Percentiles rank a stretch among this genome's conserved stretches.
Conservation (phyloP, 2,888 invertebrate species). For the Adelognathus sp. region DNA sequence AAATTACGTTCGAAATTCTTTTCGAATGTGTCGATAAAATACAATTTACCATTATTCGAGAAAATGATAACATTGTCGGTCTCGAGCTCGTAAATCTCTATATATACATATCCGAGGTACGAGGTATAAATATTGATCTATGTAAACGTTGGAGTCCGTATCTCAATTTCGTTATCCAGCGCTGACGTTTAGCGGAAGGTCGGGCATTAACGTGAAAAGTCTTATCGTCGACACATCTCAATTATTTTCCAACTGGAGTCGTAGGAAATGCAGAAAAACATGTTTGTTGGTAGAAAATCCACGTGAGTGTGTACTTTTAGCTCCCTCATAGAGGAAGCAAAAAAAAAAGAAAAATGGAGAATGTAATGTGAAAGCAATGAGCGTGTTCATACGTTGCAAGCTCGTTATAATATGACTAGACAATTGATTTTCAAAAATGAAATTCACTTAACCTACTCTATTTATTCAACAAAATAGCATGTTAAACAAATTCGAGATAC, state of each 20-base stretch:
- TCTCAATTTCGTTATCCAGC: background rate
- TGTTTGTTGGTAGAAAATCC: background rate
- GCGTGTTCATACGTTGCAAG: too few relatives aligned
- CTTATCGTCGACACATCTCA: background rate
- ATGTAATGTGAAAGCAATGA: too few relatives aligned
- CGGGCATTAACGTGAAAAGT: background rate
- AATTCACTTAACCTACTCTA: too few relatives aligned
- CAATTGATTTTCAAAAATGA: too few relatives aligned
- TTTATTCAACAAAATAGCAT: too few relatives aligned
- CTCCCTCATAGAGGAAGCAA: too few relatives aligned
- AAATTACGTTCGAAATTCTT: background rate
- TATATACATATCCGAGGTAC: background rate
- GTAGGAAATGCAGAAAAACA: background rate
- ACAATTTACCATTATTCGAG: background rate
- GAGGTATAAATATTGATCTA: background rate
- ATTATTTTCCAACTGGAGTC: background rate
- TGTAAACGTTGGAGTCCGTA: background rate
- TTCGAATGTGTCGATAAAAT: background rate
- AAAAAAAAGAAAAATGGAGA: too few relatives aligned
- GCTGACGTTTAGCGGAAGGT: background rate
- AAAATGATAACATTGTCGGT: background rate
- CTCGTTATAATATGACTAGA: too few relatives aligned
- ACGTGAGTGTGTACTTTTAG: too few relatives aligned
- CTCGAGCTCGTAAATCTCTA: background rate
- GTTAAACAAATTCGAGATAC: too few relatives aligned